Percentiles rank a stretch among this genome's conserved stretches.
These are phyloP conservation scores for Microtus obscurus DNA, from an alignment of 2,797 vertebrate genomes.

Conservation along the genomic window DNA sequence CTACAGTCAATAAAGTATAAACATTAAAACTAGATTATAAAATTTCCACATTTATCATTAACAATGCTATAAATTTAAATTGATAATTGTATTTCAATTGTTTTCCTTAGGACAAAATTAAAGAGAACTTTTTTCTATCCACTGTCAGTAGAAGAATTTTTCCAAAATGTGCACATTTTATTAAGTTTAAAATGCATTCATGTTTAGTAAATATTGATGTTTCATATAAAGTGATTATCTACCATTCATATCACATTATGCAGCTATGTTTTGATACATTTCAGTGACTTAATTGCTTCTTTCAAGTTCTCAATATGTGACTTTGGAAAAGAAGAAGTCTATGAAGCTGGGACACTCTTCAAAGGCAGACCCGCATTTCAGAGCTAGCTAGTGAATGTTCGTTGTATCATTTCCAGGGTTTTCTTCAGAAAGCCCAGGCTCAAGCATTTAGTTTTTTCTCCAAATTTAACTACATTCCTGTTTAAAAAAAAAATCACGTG, in stretches of 20 bases:
- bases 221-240: background rate
- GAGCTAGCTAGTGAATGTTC: background rate
- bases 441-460: background rate
- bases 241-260: background rate
- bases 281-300: background rate
- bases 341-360: background rate
- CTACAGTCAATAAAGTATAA: background rate
- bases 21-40: background rate
- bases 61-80: conserved; percentile 8
- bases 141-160: background rate
- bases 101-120: background rate
- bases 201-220: background rate
- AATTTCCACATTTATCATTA: conserved; percentile 1
- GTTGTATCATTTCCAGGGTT: background rate
- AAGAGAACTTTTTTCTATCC: background rate
- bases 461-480: background rate
- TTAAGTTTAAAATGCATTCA: conserved; percentile 24
- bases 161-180: background rate
- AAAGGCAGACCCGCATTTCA: background rate
- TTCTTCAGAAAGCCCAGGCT: background rate
- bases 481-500: background rate
- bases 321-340: background rate
- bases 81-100: background rate
- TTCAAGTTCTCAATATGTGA: background rate
- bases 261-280: background rate